Evolutionary conservation across 2,113 vertebrate genomes (phyloP).

Genomic region (Pungitius pungitius): DNA sequence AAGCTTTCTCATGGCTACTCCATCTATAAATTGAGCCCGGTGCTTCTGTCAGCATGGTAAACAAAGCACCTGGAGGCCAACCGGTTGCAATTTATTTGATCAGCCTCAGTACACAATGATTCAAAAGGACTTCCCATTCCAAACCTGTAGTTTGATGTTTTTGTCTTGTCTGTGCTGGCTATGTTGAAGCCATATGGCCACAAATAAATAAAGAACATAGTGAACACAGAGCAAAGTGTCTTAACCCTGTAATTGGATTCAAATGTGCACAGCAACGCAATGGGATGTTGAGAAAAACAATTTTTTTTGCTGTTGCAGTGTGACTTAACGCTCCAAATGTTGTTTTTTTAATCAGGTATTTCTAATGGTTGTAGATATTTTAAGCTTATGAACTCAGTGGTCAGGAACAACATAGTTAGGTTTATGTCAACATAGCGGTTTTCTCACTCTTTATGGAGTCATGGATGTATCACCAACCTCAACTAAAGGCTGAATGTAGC

Average conservation of each 20-base stretch:
- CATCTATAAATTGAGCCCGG: slow-evolving; percentile 30
- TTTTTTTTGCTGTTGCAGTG: not conserved
- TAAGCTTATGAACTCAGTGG: not conserved
- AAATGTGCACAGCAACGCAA: not conserved
- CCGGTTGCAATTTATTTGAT: slow-evolving; percentile 64
- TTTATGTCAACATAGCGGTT: too few relatives aligned
- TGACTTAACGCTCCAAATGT: not conserved
- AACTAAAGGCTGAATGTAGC: not conserved
- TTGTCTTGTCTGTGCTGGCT: not conserved
- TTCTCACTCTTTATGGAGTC: not conserved
- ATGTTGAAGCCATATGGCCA: not conserved
- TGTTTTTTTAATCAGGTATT: not conserved
- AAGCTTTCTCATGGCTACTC: slow-evolving; percentile 18
- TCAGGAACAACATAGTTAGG: not conserved
- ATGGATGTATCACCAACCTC: not conserved
- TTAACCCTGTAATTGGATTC: not conserved
- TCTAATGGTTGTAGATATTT: not conserved
- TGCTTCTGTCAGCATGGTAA: slow-evolving; percentile 32
- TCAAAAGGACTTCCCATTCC: slow-evolving; percentile 27
- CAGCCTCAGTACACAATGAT: slow-evolving; percentile 50
- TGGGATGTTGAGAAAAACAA: not conserved
- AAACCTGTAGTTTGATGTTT: slow-evolving; percentile 32
- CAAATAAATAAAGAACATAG: slow-evolving; percentile 19
- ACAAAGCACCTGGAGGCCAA: slow-evolving; percentile 60
- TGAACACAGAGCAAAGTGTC: not conserved